A percentile compares a stretch with the other conserved stretches of the same genome.
Evolutionary conservation across 1,140 invertebrate genomes (phyloP).

Genomic region (Heliothis virescens): DNA sequence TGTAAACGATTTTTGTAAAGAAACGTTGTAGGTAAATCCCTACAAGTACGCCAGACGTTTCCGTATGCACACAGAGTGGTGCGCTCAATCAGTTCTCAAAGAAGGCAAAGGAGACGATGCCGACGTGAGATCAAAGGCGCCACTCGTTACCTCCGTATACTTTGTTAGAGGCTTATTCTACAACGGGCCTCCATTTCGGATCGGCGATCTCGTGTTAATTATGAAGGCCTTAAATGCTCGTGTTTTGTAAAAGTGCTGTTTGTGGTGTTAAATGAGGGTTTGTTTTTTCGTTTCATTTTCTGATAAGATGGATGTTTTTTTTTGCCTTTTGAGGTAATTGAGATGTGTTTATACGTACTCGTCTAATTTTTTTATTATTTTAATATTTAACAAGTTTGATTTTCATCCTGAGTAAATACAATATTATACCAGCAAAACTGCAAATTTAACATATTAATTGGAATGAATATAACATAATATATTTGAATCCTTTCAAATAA

Average conservation of each 20-base stretch:
- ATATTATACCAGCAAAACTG: too few species aligned
- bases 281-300: not conserved
- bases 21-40: slow-evolving; percentile 63
- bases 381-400: too few species aligned
- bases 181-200: slow-evolving; percentile 16
- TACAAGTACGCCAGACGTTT: slow-evolving; percentile 60
- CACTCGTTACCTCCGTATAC: slow-evolving; percentile 66
- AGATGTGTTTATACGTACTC: too few species aligned
- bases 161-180: slow-evolving; percentile 43
- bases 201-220: slow-evolving; percentile 22
- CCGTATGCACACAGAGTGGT: slow-evolving; percentile 78
- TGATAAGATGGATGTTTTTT: not conserved
- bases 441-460: too few species aligned
- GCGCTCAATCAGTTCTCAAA: slow-evolving; percentile 80
- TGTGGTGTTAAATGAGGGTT: not conserved
- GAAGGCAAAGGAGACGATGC: slow-evolving; percentile 68
- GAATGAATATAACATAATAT: too few species aligned
- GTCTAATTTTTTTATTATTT: too few species aligned
- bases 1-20: slow-evolving; percentile 64
- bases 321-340: too few species aligned
- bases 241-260: not conserved
- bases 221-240: slow-evolving; percentile 25
- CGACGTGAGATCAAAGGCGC: slow-evolving; percentile 70
- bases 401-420: too few species aligned
- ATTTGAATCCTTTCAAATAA: too few species aligned